These are phyloP conservation scores for Proisotoma minuta DNA, from an alignment of 2,888 invertebrate genomes.

Conservation along the genomic window DNA sequence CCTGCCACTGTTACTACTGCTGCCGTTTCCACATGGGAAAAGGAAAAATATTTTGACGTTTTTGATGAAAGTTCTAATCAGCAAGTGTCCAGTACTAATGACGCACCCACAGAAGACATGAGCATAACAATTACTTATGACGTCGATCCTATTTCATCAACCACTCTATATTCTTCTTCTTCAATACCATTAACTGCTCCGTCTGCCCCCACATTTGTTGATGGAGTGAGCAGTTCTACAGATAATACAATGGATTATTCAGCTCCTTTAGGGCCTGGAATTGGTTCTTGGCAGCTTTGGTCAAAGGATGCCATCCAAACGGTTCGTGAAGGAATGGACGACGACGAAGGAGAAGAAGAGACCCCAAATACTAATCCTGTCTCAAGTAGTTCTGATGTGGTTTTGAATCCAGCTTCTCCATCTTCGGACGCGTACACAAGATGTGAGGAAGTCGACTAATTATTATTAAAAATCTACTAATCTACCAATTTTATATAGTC, in stretches of 20 bases:
- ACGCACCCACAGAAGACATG: neutral
- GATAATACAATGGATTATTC: slow-evolving; percentile 8
- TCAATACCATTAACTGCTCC: neutral
- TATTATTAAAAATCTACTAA: too few relatives aligned
- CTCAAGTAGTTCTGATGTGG: slow-evolving; percentile 2
- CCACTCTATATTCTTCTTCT: slow-evolving; percentile 2
- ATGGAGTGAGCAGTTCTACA: slow-evolving; percentile 8
- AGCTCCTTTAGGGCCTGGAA: neutral
- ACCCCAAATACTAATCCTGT: neutral
- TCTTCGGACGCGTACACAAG: neutral
- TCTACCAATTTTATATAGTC: too few relatives aligned
- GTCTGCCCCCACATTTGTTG: neutral
- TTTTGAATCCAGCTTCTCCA: neutral
- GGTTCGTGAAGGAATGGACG: neutral
- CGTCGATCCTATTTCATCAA: neutral
- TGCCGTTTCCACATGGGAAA: neutral
- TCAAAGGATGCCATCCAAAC: neutral
- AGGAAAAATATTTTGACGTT: neutral
- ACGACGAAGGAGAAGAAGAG: neutral
- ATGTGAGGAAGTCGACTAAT: neutral
- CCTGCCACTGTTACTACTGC: neutral
- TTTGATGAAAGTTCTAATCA: neutral
- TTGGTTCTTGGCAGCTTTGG: neutral
- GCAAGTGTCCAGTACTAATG: slow-evolving; percentile 6
- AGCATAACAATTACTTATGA: neutral